Percentiles rank a stretch among this genome's conserved stretches.
Conservation (phyloP, 2,113 vertebrate species). For the Daboia siamensis region DNA sequence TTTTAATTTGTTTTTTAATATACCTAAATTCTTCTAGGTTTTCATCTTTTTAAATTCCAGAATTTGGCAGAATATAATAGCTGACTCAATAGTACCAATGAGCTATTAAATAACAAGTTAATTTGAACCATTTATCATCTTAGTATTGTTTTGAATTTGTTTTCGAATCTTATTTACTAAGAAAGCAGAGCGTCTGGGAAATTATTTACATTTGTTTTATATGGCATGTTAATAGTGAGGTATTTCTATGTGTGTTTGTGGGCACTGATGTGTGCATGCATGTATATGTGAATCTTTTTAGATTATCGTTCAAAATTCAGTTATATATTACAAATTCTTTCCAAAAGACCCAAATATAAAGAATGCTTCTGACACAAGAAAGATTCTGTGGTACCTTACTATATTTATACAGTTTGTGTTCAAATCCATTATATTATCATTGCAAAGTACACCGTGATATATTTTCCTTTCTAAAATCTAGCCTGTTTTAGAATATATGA, state of each 20-base stretch:
- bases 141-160: background rate
- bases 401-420: background rate
- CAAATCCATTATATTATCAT: background rate
- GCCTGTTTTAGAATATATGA: background rate
- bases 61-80: fast-evolving
- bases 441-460: background rate
- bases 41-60: background rate
- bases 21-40: background rate
- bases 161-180: background rate
- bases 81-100: fast-evolving
- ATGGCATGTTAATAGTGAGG: background rate
- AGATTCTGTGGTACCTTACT: background rate
- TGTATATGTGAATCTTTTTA: background rate
- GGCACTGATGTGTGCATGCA: background rate
- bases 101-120: fast-evolving
- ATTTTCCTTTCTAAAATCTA: conserved; percentile 7
- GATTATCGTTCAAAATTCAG: background rate
- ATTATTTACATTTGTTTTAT: background rate
- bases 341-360: background rate
- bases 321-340: background rate
- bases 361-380: background rate
- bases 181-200: fast-evolving
- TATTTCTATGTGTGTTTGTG: background rate
- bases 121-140: background rate
- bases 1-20: background rate